Base-by-base conservation (phyloP, 2,113 vertebrate genomes). In the Saiga tatarica region DNA sequence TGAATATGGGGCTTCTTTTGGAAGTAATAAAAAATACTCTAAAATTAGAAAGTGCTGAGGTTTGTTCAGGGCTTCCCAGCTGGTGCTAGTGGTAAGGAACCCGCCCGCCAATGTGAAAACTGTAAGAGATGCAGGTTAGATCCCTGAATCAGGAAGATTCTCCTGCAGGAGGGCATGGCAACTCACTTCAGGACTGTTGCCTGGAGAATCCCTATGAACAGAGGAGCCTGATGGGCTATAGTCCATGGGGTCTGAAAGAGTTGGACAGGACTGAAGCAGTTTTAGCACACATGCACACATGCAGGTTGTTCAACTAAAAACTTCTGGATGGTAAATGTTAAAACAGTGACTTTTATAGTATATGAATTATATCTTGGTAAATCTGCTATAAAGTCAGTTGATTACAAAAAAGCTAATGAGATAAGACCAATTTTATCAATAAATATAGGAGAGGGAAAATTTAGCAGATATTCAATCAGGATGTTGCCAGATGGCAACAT, bases 401-500 rank as follows among this genome's bases (percentile, higher is more conserved):
- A 7, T 57, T 6, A n/a, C 53, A n/a, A 6, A 81, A n/a, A 21
- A 45, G 9, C 53, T 47, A 2, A 33, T 7, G 25, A 15, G 14
- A 9, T 26, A 15, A 17, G 5, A 12, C 11, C 3, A 7, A 0
- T 7, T 17, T 36, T 45, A 19, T 59, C 19, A 76, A 17, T 52
- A 14, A 74, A 17, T 16, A 5, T 2, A 28, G 47, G 30, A 26
- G 12, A n/a, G 45, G 60, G 11, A 26, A n/a, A 33, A 1, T 11
- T 1, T 8, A 21, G 45, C 23, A 33, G 10, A 19, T 42, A 17
- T 2, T 14, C 23, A 3, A 5, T 13, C 55, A 36, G 82, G n/a
- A 25, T 3, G 17, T 74, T 17, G 33, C 16, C 30, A 15, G 16
- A 8, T 12, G 33, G 83, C 2, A 6, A 33, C 0, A 9, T 25